These are phyloP conservation scores for Apocheima hispidaria DNA, from an alignment of 2,888 invertebrate species.

Conservation along the genomic window DNA sequence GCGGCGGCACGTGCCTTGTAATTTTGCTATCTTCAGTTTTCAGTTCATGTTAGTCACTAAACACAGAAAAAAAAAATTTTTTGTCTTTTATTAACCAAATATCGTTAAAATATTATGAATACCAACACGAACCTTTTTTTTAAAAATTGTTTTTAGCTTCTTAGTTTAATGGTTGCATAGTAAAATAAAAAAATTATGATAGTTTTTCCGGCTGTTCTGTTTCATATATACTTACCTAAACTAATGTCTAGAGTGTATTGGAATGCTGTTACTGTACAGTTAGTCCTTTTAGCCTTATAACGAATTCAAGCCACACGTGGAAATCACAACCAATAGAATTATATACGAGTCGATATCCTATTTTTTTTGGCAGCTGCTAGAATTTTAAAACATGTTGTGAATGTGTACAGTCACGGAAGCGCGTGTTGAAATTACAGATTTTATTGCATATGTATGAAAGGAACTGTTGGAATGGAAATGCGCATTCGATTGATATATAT, in stretches of 20 bases:
- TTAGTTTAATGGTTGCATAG: too few relatives aligned
- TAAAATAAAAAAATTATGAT: too few relatives aligned
- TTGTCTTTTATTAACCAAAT: too few relatives aligned
- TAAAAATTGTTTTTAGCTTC: too few relatives aligned
- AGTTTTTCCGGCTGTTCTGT: too few relatives aligned
- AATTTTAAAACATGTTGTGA: slow-evolving; percentile 18
- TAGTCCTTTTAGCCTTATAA: slow-evolving; percentile 6
- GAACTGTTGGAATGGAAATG: neutral
- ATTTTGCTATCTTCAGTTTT: too few relatives aligned
- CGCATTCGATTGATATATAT: neutral
- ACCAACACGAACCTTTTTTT: too few relatives aligned
- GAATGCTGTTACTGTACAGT: neutral
- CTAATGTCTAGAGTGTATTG: neutral
- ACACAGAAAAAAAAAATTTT: too few relatives aligned
- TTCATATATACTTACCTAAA: neutral
- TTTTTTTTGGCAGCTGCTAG: slow-evolving; percentile 17
- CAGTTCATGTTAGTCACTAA: too few relatives aligned
- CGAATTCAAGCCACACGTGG: slow-evolving; percentile 26
- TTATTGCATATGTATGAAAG: slow-evolving; percentile 1
- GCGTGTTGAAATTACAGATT: slow-evolving; percentile 18
- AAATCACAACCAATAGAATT: slow-evolving; percentile 20
- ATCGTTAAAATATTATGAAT: too few relatives aligned
- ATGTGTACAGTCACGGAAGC: slow-evolving; percentile 9
- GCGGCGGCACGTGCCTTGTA: too few relatives aligned
- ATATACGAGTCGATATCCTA: slow-evolving; percentile 21